A percentile compares a stretch with the other conserved stretches of the same genome.
These are phyloP conservation scores for Montipora efflorescens DNA, from an alignment of 64 coral and sea anemone genomes.

Conservation along the genomic window DNA sequence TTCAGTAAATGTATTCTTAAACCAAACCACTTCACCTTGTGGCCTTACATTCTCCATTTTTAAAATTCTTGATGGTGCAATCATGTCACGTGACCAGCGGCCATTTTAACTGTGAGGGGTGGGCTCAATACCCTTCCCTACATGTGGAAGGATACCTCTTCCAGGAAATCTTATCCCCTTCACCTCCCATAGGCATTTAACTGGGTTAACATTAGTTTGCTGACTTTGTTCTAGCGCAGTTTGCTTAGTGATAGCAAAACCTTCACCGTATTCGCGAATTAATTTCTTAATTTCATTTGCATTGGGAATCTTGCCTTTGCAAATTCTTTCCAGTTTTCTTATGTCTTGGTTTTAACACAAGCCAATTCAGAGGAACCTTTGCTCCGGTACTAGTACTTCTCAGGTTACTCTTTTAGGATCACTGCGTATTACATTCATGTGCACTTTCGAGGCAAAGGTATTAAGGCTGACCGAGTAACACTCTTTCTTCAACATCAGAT, in stretches of 20 bases:
- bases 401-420: constrained; percentile 59
- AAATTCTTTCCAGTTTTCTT: constrained; percentile 60
- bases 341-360: constrained; percentile 49
- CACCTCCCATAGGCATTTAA: too few relatives aligned
- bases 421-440: constrained; percentile 41
- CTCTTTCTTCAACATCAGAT: constrained; percentile 41
- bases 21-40: too few relatives aligned
- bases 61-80: too few relatives aligned
- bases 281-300: constrained; percentile 13
- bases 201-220: constrained; percentile 37
- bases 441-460: constrained; percentile 55
- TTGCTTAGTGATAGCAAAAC: constrained; percentile 3
- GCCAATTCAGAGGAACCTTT: constrained; percentile 50
- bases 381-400: constrained; percentile 13
- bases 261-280: not conserved
- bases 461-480: not conserved
- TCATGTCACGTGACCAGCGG: too few relatives aligned
- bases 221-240: not conserved
- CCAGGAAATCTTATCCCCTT: too few relatives aligned
- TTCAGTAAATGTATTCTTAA: too few relatives aligned
- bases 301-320: constrained; percentile 32
- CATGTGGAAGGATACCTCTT: too few relatives aligned
- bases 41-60: too few relatives aligned
- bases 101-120: too few relatives aligned
- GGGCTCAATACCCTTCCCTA: too few relatives aligned